Evolutionary conservation across 2,797 vertebrate genomes (phyloP).

Genomic region (Euphonia xanthogaster): DNA sequence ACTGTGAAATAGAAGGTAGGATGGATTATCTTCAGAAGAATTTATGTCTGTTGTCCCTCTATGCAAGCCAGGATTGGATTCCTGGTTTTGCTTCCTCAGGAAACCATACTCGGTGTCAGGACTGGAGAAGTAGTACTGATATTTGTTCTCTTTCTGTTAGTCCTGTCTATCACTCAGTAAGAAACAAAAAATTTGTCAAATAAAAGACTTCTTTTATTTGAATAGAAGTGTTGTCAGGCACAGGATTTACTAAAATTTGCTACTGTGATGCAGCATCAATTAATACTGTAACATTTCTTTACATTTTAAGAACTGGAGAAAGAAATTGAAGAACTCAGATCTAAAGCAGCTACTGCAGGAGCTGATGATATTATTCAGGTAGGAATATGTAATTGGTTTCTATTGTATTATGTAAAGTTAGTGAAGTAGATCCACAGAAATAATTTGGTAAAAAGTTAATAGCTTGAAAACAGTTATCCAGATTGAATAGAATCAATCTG

Average conservation of each 20-base stretch:
- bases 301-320: slow-evolving; percentile 86
- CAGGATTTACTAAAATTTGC: neutral
- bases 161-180: neutral
- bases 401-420: neutral
- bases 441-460: neutral
- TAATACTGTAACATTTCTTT: neutral
- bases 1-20: neutral
- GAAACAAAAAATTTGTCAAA: neutral
- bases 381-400: neutral
- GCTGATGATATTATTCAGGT: slow-evolving; percentile 89
- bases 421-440: neutral
- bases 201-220: neutral
- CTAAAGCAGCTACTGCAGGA: slow-evolving; percentile 71
- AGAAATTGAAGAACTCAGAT: slow-evolving; percentile 83
- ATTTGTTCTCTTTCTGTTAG: neutral
- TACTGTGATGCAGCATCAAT: neutral
- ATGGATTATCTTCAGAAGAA: neutral
- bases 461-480: neutral
- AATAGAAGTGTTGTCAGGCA: neutral
- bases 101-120: neutral
- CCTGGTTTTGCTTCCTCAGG: neutral
- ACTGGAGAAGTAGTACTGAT: neutral
- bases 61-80: neutral
- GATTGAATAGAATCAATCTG: neutral
- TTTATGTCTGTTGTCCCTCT: neutral